A percentile compares a stretch with the other conserved stretches of the same genome.
These are phyloP conservation scores for Leucophora obtusa DNA, from an alignment of 2,888 invertebrate genomes.

Conservation along the genomic window DNA sequence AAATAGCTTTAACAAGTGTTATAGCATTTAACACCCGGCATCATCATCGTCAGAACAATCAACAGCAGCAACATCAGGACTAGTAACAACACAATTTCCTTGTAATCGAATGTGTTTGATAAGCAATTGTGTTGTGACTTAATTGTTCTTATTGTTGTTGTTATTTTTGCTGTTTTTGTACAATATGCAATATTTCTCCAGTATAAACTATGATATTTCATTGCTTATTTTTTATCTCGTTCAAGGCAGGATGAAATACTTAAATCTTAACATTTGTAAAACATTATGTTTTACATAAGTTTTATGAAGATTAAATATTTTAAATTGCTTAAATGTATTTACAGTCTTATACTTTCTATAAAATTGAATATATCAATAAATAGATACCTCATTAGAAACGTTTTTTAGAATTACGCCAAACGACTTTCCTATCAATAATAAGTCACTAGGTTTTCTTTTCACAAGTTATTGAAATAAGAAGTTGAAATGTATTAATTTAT, in stretches of 20 bases:
- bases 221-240: neutral
- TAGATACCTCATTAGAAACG: too few relatives aligned
- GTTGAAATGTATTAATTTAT: too few relatives aligned
- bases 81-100: slow-evolving; percentile 12
- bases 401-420: too few relatives aligned
- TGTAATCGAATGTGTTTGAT: slow-evolving; percentile 49
- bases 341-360: too few relatives aligned
- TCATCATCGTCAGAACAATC: neutral
- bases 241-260: slow-evolving; percentile 10
- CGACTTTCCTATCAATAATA: too few relatives aligned
- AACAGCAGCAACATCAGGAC: slow-evolving; percentile 3
- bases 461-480: too few relatives aligned
- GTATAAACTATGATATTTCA: slow-evolving; percentile 45
- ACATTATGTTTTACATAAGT: slow-evolving; percentile 44
- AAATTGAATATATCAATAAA: too few relatives aligned
- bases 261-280: slow-evolving; percentile 44
- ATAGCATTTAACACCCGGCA: slow-evolving; percentile 45
- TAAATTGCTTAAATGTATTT: neutral
- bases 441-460: too few relatives aligned
- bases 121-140: slow-evolving; percentile 36
- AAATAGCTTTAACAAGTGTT: slow-evolving; percentile 35
- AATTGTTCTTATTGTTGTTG: slow-evolving; percentile 8
- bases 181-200: slow-evolving; percentile 21
- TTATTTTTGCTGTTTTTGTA: neutral
- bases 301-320: slow-evolving; percentile 6